Evolutionary conservation across 2,888 invertebrate species (phyloP), one percentile per base, ranked within the genome.

Genomic region (Plagiodera versicolora): DNA sequence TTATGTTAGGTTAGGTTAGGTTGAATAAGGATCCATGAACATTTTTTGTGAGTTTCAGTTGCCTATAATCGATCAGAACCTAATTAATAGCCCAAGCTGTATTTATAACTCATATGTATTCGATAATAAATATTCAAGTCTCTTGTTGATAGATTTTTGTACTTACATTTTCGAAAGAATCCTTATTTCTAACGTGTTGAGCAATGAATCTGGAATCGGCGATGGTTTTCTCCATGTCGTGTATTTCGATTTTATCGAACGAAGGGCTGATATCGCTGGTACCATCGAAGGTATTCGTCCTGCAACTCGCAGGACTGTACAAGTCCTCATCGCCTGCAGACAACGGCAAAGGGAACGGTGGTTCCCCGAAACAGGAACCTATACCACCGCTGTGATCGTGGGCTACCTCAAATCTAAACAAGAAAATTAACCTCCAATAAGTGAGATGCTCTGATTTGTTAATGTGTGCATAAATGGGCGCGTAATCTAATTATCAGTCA

Each of bases 141-240:
- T 11, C 20, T 4, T 6, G 11, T 4, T 4, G 3, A 3, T 17
- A 17, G 3, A 11, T 17, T 17, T 4, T 24, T 11, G 8, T 28
- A 89, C 92, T 90, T 84, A 95, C 95, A 81, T 90, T 92, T 81
- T 94, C 94, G 81, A 94, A 95, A 80, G 91, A 92, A 82, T 95
- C 95, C 83, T 94, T 93, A 84, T 95, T 95, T 82, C 89, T 91
- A 80, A 94, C 93, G 81, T 95, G 95, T 82, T 95, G 95, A 77
- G 95, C 95, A 83, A 95, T 94, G 82, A 95, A 95, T 76, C 92
- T 89, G 70, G 95, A 93, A 73, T 94, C 94, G 79, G 93, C 92
- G 81, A 94, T 89, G 75, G 95, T 93, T 81, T 93, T 93, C 81
- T 95, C 94, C 86, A 94, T 90, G 82, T 92, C 92, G 79, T 90